These are phyloP conservation scores for Alcis repandata DNA, from an alignment of 2,888 invertebrate genomes.

Conservation along the genomic window DNA sequence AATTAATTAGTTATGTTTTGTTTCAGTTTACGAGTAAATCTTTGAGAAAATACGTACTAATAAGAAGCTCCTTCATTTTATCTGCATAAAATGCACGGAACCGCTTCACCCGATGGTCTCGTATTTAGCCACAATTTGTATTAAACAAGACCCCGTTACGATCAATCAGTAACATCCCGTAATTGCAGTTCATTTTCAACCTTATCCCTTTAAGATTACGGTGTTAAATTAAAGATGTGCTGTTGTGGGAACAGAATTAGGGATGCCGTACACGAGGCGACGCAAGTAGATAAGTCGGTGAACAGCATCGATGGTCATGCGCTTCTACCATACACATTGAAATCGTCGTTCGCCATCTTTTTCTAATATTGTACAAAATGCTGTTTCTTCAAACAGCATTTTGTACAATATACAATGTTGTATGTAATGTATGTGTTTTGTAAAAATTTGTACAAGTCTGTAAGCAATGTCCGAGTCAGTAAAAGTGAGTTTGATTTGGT, in stretches of 20 bases:
- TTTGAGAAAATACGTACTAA: background rate
- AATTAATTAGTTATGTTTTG: background rate
- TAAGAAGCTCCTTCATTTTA: background rate
- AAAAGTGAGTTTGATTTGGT: no score
- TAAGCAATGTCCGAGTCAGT: no score
- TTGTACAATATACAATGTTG: no score
- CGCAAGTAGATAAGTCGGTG: background rate
- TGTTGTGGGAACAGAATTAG: constrained; percentile 70
- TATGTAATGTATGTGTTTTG: no score
- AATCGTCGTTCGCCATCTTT: no score
- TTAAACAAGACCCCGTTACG: constrained; percentile 70
- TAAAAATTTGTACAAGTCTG: no score
- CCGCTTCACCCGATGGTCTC: constrained; percentile 23
- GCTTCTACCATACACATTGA: no score
- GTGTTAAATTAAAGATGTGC: constrained; percentile 52
- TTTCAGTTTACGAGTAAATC: background rate
- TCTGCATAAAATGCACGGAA: constrained; percentile 22
- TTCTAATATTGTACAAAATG: no score
- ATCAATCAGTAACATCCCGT: constrained; percentile 68
- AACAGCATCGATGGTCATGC: no score
- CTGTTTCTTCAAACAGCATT: no score
- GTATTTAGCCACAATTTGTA: constrained; percentile 51
- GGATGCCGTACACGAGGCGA: constrained; percentile 1
- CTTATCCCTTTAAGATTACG: constrained; percentile 19
- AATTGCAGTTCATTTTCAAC: constrained; percentile 23